A percentile compares a stretch with the other conserved stretches of the same genome.
These are phyloP conservation scores for Pogonocherus hispidulus DNA, from an alignment of 2,888 invertebrate species.

Conservation along the genomic window DNA sequence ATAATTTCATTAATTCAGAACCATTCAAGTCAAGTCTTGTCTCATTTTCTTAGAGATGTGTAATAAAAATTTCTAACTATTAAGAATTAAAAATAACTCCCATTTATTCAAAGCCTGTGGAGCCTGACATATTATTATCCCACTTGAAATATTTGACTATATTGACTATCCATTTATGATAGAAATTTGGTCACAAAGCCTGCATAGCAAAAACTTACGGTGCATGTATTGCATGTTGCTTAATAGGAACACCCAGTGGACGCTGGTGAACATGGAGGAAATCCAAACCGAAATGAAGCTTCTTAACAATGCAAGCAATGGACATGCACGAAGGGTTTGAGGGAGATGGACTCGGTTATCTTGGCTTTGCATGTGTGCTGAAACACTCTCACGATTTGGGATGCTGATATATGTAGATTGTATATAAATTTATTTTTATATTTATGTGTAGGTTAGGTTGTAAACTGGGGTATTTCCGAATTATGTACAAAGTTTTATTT, in stretches of 20 bases:
- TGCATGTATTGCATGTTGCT: slow-evolving; percentile 57
- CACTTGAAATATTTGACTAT: no score
- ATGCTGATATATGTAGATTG: background rate
- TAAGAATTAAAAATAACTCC: no score
- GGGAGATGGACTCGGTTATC: background rate
- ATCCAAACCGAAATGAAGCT: slow-evolving; percentile 38
- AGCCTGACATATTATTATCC: no score
- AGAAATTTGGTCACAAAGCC: slow-evolving; percentile 2
- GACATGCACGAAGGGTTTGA: background rate
- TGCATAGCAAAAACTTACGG: background rate
- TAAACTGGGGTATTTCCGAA: background rate
- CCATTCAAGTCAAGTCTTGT: no score
- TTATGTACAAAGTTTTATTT: background rate
- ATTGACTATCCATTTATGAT: no score
- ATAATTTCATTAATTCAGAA: no score
- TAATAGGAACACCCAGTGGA: slow-evolving; percentile 64
- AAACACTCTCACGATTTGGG: no score
- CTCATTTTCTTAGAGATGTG: no score
- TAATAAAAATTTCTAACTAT: no score
- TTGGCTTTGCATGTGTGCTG: background rate
- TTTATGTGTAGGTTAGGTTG: no score
- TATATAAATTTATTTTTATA: background rate
- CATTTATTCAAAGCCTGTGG: no score
- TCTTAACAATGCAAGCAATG: slow-evolving; percentile 10
- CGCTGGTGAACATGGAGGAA: slow-evolving; percentile 60